Conservation (phyloP, 1,140 invertebrate species). For the Diachasmimorpha longicaudata region DNA sequence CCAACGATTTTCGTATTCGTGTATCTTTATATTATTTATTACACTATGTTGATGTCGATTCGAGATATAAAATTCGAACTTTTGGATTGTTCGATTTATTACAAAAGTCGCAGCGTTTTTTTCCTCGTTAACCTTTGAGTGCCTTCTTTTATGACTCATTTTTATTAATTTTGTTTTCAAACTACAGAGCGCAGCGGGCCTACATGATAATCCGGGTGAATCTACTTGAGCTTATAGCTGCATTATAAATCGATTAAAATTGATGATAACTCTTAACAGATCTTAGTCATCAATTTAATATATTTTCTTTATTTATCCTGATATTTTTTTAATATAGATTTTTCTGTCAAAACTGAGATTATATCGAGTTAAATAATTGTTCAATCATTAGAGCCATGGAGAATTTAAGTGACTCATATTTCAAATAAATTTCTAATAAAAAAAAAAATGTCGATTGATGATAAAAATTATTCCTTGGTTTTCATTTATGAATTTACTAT, state of each 20-base stretch:
- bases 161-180: background rate
- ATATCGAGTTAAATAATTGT: background rate
- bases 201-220: constrained; percentile 6
- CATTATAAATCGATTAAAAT: background rate
- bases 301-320: background rate
- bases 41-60: background rate
- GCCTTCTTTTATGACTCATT: background rate
- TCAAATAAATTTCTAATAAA: background rate
- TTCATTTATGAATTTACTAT: background rate
- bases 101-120: background rate
- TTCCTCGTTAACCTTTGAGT: background rate
- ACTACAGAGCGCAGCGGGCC: background rate
- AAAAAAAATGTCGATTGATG: background rate
- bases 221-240: background rate
- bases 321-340: background rate
- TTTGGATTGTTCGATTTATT: constrained; percentile 3
- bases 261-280: background rate
- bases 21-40: background rate
- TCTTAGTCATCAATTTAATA: background rate
- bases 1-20: background rate
- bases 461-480: background rate
- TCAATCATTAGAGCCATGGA: background rate
- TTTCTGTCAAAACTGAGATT: background rate
- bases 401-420: background rate
- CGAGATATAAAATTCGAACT: constrained; percentile 5